phyloP scores from a whole-genome alignment of 2,797 vertebrate species.

The Cirrhinus mrigala region DNA sequence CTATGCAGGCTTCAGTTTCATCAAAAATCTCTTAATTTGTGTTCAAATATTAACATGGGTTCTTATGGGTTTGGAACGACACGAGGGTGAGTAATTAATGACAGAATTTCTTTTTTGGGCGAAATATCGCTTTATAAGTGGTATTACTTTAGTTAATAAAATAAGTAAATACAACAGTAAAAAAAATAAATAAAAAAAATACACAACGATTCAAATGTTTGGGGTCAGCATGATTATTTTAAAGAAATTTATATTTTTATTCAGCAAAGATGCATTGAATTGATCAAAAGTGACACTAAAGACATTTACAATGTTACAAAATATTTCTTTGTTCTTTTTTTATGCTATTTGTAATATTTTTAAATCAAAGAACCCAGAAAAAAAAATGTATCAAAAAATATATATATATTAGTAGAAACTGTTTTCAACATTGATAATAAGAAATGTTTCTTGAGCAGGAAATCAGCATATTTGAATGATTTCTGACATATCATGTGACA shows the following conservation, averaged over 20 bases:
- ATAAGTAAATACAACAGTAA: background rate
- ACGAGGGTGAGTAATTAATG: too few relatives aligned
- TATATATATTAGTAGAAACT: too few relatives aligned
- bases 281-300: background rate
- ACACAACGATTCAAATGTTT: background rate
- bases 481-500: background rate
- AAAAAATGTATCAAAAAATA: background rate
- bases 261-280: background rate
- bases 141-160: background rate
- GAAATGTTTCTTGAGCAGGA: too few relatives aligned
- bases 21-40: too few relatives aligned
- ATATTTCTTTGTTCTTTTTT: background rate
- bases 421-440: background rate
- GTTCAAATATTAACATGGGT: too few relatives aligned
- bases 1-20: too few relatives aligned
- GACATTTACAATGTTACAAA: background rate
- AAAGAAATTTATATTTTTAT: background rate
- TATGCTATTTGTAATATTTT: background rate
- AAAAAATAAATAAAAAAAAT: background rate
- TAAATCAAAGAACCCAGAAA: background rate
- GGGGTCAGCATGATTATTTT: background rate
- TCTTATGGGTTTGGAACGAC: too few relatives aligned
- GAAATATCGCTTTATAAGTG: background rate
- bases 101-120: too few relatives aligned
- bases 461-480: background rate